These are phyloP conservation scores for Paraescarpia echinospica DNA, from an alignment of 1,140 invertebrate genomes.

Conservation along the genomic window DNA sequence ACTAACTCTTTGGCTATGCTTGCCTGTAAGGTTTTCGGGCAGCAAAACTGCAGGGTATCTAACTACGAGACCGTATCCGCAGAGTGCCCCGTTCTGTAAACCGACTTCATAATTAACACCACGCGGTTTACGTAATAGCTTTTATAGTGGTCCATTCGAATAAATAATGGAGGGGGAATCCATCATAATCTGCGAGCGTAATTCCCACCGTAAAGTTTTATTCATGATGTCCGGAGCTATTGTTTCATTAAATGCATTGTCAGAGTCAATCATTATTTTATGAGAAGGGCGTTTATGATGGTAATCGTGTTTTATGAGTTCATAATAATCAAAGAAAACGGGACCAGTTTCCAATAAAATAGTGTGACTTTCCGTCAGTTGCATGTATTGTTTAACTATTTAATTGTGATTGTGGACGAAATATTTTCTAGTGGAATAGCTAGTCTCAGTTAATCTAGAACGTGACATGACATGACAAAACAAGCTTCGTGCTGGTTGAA, in stretches of 20 bases:
- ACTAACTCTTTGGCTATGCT: too few species aligned
- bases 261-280: neutral
- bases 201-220: neutral
- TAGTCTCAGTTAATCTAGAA: too few species aligned
- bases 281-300: neutral
- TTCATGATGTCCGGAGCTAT: neutral
- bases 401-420: neutral
- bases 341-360: neutral
- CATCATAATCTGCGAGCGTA: neutral
- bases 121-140: neutral
- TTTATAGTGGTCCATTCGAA: neutral
- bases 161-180: neutral
- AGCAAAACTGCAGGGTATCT: too few species aligned
- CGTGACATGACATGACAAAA: too few species aligned
- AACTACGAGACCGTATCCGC: too few species aligned
- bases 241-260: neutral
- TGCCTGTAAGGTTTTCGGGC: too few species aligned
- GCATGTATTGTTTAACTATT: neutral
- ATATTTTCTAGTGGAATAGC: neutral
- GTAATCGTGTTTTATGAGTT: neutral
- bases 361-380: neutral
- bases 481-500: too few species aligned
- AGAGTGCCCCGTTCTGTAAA: neutral
- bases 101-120: neutral
- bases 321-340: neutral